phyloP scores from a whole-genome alignment of 1,140 invertebrate genomes.

The Apolygus lucorum region DNA sequence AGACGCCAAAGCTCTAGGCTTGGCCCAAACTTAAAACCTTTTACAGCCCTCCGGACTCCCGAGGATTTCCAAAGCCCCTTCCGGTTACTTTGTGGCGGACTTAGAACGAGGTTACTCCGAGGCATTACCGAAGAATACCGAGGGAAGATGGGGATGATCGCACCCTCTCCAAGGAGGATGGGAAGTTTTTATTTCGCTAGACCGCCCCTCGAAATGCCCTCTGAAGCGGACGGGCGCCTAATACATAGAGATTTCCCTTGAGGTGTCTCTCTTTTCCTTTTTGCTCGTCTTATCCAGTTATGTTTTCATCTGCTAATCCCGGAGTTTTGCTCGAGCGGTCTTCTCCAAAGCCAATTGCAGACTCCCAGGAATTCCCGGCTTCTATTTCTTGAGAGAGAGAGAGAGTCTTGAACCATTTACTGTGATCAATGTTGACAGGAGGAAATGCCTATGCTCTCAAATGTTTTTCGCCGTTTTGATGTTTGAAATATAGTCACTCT shows the following conservation, averaged over 20 bases:
- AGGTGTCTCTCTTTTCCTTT: neutral
- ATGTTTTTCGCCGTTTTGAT: no score
- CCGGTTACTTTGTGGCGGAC: neutral
- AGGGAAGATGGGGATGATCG: no score
- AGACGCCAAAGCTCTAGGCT: neutral
- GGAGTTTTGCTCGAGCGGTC: neutral
- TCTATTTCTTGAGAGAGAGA: no score
- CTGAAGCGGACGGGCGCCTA: neutral
- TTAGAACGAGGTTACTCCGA: neutral
- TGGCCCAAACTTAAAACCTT: neutral
- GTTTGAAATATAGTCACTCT: no score
- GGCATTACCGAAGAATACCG: neutral
- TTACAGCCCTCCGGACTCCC: neutral
- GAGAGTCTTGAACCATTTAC: no score
- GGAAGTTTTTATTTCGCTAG: neutral
- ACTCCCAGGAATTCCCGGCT: no score
- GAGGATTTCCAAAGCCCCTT: neutral
- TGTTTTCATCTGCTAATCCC: neutral
- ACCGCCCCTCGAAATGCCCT: neutral
- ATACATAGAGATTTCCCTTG: conserved; percentile 1
- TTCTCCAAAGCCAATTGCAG: no score
- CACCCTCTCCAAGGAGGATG: neutral
- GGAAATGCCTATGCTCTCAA: no score
- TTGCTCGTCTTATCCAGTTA: neutral
- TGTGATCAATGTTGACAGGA: no score